Percentiles rank a stretch among this genome's conserved stretches.
phyloP scores from a whole-genome alignment of 1,140 invertebrate species.

The Sarcophaga peregrina region DNA sequence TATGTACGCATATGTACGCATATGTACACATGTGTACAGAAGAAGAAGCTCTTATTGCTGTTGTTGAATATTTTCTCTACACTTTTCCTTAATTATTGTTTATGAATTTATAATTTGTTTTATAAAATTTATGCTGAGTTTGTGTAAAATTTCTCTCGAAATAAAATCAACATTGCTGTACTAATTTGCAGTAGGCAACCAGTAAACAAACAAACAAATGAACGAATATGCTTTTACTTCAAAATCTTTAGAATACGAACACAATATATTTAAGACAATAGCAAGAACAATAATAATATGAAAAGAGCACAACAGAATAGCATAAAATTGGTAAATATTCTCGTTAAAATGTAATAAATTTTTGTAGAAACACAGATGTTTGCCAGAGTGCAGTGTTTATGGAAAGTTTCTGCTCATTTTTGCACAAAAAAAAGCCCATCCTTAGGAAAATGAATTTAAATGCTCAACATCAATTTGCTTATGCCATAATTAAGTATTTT shows the following conservation, averaged over 20 bases:
- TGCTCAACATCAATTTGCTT: neutral
- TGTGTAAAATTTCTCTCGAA: neutral
- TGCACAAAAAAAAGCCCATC: neutral
- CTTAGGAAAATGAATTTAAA: neutral
- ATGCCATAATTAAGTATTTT: neutral
- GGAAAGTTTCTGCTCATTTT: neutral
- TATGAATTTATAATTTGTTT: conserved; percentile 13
- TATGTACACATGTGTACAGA: too few species aligned
- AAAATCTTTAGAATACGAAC: too few species aligned
- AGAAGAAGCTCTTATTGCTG: too few species aligned
- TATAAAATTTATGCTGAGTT: neutral
- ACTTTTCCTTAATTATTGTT: neutral
- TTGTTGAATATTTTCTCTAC: too few species aligned
- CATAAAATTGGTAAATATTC: neutral
- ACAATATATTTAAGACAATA: too few species aligned
- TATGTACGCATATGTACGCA: neutral
- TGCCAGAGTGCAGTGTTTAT: neutral
- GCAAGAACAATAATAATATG: too few species aligned
- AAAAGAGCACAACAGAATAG: too few species aligned
- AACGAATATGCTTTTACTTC: too few species aligned
- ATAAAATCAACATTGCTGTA: neutral
- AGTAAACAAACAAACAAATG: neutral
- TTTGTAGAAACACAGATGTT: neutral
- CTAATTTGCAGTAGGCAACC: neutral
- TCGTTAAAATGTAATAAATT: neutral